Evolutionary conservation across 2,888 invertebrate species (phyloP).

Genomic region (Calameuta idolon): DNA sequence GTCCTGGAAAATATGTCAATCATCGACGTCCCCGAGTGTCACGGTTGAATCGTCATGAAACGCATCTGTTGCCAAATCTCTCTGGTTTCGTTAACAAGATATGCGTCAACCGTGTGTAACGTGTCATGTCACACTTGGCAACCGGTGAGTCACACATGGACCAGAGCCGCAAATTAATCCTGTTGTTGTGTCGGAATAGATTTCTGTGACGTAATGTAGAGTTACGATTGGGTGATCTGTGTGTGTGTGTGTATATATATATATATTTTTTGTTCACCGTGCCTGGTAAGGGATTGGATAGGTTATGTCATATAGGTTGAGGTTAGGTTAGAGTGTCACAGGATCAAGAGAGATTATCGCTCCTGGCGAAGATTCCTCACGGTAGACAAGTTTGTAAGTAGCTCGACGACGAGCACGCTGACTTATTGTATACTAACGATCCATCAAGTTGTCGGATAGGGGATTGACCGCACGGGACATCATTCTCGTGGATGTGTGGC

Average conservation of each 20-base stretch:
- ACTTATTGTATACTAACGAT: constrained; percentile 46
- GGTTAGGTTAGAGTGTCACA: not conserved
- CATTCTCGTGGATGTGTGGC: not conserved
- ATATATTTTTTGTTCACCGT: not conserved
- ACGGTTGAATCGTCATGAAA: constrained; percentile 50
- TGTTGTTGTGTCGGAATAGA: not conserved
- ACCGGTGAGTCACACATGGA: not conserved
- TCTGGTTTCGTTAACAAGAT: constrained; percentile 35
- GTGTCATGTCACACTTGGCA: constrained; percentile 7
- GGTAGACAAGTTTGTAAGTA: constrained; percentile 10
- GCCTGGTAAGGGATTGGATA: not conserved
- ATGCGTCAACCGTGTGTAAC: constrained; percentile 25
- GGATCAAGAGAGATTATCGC: not conserved
- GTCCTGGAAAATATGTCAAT: constrained; percentile 64
- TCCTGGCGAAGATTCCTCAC: not conserved
- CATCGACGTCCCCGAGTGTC: constrained; percentile 45
- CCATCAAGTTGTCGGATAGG: constrained; percentile 45
- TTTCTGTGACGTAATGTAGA: not conserved
- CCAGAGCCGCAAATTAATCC: not conserved
- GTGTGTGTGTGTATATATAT: not conserved
- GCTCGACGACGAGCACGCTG: constrained; percentile 38
- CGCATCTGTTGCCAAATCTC: constrained; percentile 53
- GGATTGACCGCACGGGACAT: constrained; percentile 23
- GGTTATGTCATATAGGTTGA: not conserved
- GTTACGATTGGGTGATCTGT: not conserved